These are phyloP conservation scores for Hylyphantes graminicola DNA, from an alignment of 1,140 invertebrate genomes.

Conservation along the genomic window DNA sequence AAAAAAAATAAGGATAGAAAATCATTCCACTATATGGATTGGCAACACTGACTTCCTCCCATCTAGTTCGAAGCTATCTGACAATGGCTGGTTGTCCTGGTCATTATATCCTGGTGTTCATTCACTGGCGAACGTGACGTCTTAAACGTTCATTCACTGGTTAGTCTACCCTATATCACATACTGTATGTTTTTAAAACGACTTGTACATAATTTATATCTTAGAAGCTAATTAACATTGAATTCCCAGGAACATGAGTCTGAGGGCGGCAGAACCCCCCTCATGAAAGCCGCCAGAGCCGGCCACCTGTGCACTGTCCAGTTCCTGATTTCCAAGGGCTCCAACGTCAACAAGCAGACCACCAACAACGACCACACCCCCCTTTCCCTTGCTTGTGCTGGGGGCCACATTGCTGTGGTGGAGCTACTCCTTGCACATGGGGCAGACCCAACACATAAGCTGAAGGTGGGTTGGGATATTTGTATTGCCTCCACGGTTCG, in stretches of 20 bases:
- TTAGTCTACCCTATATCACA: too few relatives aligned
- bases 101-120: too few relatives aligned
- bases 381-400: conserved; percentile 94
- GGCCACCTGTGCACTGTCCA: conserved; percentile 99
- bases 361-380: conserved; percentile 99
- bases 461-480: conserved; percentile 76
- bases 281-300: conserved; percentile 99
- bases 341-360: conserved; percentile 92
- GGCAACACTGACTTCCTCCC: too few relatives aligned
- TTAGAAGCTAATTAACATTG: conserved; percentile 17
- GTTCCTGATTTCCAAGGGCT: conserved; percentile 92
- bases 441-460: conserved; percentile 94
- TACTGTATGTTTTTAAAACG: too few relatives aligned
- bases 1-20: too few relatives aligned
- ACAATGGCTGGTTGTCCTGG: too few relatives aligned
- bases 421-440: conserved; percentile 88
- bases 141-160: too few relatives aligned
- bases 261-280: conserved; percentile 92
- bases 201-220: too few relatives aligned
- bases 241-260: conserved; percentile 83
- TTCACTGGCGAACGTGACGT: too few relatives aligned
- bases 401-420: conserved; percentile 92
- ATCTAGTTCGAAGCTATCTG: too few relatives aligned
- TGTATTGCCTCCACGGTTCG: too few relatives aligned
- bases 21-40: too few relatives aligned